A percentile compares a stretch with the other conserved stretches of the same genome.
These are phyloP conservation scores for Pangasius krempfi DNA, from an alignment of 2,797 vertebrate species.

Conservation along the genomic window DNA sequence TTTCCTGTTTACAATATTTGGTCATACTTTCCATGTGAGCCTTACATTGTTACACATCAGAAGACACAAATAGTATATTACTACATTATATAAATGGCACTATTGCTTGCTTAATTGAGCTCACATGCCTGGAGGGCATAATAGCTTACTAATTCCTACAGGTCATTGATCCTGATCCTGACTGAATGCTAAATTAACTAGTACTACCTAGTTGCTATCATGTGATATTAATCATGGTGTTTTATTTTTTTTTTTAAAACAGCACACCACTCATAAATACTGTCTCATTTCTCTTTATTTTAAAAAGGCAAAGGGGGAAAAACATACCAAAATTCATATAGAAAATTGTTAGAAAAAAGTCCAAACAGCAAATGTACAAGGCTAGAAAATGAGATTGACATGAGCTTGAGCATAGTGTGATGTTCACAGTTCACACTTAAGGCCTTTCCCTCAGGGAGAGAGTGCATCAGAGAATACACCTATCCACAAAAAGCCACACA, in stretches of 20 bases:
- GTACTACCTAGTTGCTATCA: not conserved
- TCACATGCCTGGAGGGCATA: not conserved
- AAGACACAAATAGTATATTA: not conserved
- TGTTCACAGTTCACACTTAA: conserved; percentile 54
- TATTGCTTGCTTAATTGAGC: not conserved
- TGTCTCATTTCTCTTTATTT: conserved; percentile 71
- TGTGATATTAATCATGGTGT: not conserved
- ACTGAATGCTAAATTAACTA: conserved; percentile 1
- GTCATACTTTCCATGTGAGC: conserved; percentile 8
- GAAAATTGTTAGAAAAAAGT: conserved; percentile 73
- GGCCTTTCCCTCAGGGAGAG: conserved; percentile 57
- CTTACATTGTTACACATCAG: not conserved
- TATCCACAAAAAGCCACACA: conserved; percentile 53
- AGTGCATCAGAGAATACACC: conserved; percentile 55
- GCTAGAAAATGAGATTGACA: conserved; percentile 65
- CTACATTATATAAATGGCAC: not conserved
- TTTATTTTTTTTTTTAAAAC: not conserved
- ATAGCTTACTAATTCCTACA: not conserved
- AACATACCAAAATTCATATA: conserved; percentile 75
- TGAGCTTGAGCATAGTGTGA: conserved; percentile 42
- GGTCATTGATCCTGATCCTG: not conserved
- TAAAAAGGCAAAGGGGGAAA: conserved; percentile 69
- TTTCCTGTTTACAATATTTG: conserved; percentile 6
- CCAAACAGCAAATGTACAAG: conserved; percentile 70
- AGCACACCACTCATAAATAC: not conserved